Conservation (phyloP, 2,888 invertebrate species). For the Spilosoma lubricipeda region DNA sequence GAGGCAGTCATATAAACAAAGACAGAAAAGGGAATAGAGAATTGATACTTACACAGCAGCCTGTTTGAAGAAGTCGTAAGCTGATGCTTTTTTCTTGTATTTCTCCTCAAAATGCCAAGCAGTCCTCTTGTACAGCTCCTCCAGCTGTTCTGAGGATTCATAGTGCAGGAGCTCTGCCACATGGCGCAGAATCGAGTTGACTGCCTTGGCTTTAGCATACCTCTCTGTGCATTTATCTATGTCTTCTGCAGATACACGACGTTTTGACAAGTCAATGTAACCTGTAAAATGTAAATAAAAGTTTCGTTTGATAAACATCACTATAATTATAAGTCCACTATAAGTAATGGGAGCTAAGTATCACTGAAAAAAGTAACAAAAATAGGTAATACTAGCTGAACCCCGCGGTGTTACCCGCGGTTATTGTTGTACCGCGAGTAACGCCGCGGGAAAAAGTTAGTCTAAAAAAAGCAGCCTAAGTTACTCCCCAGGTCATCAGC, state of each 20-base stretch:
- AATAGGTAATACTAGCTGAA: too few relatives aligned
- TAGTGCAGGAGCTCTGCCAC: constrained; percentile 98
- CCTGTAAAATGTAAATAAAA: constrained; percentile 82
- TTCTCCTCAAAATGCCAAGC: constrained; percentile 99
- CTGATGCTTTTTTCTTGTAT: constrained; percentile 97
- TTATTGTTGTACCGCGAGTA: too few relatives aligned
- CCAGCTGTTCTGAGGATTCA: constrained; percentile 96
- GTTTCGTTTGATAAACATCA: too few relatives aligned
- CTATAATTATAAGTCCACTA: too few relatives aligned
- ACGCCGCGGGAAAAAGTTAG: too few relatives aligned
- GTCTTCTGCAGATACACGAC: constrained; percentile 99
- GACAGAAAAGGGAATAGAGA: not conserved
- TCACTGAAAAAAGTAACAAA: too few relatives aligned
- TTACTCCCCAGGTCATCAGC: too few relatives aligned
- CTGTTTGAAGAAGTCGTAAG: constrained; percentile 99
- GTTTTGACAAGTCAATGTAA: constrained; percentile 99
- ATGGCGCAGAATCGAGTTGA: constrained; percentile 98
- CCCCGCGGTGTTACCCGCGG: too few relatives aligned
- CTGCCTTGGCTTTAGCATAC: constrained; percentile 99
- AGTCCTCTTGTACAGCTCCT: constrained; percentile 97
- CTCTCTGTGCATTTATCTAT: constrained; percentile 99
- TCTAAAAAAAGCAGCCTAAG: too few relatives aligned
- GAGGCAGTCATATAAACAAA: not conserved
- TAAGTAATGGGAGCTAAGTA: too few relatives aligned
- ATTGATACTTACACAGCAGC: constrained; percentile 93